Evolutionary conservation across 2,888 invertebrate genomes (phyloP).

Genomic region (Hemistola chrysoprasaria): DNA sequence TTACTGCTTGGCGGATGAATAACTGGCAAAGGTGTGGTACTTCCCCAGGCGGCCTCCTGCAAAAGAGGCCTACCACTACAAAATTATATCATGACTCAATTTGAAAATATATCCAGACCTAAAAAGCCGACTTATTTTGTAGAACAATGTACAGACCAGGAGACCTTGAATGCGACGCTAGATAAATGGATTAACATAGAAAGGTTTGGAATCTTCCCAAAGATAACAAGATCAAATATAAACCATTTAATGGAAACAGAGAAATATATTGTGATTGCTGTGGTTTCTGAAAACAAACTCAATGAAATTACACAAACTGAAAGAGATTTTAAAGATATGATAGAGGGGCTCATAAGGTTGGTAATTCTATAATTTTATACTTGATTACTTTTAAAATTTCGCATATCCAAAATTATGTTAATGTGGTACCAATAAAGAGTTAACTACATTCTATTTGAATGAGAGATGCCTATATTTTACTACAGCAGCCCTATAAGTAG

Average conservation of each 20-base stretch:
- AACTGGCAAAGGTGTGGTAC: too few species aligned
- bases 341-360: constrained; percentile 88
- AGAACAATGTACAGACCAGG: constrained; percentile 50
- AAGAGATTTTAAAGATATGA: constrained; percentile 91
- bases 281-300: constrained; percentile 93
- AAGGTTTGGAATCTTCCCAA: constrained; percentile 93
- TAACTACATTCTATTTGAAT: too few species aligned
- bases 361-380: neutral
- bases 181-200: constrained; percentile 95
- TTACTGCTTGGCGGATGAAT: too few species aligned
- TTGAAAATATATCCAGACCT: constrained; percentile 19
- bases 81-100: too few species aligned
- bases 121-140: constrained; percentile 40
- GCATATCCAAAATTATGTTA: too few species aligned
- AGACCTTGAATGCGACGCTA: constrained; percentile 84
- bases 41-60: too few species aligned
- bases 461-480: too few species aligned
- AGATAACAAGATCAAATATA: constrained; percentile 91
- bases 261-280: constrained; percentile 93
- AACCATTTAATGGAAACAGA: constrained; percentile 92
- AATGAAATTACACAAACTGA: constrained; percentile 91
- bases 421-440: too few species aligned
- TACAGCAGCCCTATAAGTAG: too few species aligned
- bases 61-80: too few species aligned
- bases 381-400: constrained; percentile 7